Conservation (phyloP, 23 tunicate genomes). For the Corella eumyota region DNA sequence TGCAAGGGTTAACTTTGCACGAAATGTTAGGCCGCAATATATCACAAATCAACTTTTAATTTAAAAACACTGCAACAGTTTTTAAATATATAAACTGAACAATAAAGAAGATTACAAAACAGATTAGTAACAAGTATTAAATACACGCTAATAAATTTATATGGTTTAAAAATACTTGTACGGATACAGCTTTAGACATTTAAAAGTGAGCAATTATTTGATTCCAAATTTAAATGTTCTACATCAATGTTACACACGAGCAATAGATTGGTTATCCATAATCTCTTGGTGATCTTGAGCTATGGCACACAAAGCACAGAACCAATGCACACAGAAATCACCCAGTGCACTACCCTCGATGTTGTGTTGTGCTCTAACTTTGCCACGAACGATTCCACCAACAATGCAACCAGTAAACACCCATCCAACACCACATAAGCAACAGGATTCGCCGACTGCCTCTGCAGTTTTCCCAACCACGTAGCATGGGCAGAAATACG, state of each 20-base stretch:
- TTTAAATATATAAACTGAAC: too few species aligned
- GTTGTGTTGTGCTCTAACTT: conserved; percentile 30
- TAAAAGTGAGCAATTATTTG: too few species aligned
- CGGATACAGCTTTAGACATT: too few species aligned
- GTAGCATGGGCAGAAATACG: conserved; percentile 53
- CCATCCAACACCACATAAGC: conserved; percentile 35
- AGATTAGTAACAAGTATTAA: too few species aligned
- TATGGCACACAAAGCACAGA: conserved; percentile 51
- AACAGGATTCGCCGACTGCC: conserved; percentile 46
- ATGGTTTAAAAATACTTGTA: too few species aligned
- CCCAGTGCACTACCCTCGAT: conserved; percentile 32
- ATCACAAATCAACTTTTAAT: too few species aligned
- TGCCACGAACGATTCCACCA: conserved; percentile 56
- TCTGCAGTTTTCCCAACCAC: conserved; percentile 75
- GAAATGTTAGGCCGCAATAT: too few species aligned
- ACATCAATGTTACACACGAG: conserved; percentile 42
- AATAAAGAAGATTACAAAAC: too few species aligned
- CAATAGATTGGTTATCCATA: conserved; percentile 24
- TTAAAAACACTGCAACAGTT: too few species aligned
- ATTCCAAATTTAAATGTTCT: neutral
- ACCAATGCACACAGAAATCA: conserved; percentile 43
- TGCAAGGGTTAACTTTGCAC: too few species aligned
- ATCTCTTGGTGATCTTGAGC: conserved; percentile 55
- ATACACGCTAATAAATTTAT: too few species aligned
- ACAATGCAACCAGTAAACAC: conserved; percentile 61